A percentile compares a stretch with the other conserved stretches of the same genome.
phyloP scores from a whole-genome alignment of 2,888 invertebrate genomes.

The Nemapogon koenigi region DNA sequence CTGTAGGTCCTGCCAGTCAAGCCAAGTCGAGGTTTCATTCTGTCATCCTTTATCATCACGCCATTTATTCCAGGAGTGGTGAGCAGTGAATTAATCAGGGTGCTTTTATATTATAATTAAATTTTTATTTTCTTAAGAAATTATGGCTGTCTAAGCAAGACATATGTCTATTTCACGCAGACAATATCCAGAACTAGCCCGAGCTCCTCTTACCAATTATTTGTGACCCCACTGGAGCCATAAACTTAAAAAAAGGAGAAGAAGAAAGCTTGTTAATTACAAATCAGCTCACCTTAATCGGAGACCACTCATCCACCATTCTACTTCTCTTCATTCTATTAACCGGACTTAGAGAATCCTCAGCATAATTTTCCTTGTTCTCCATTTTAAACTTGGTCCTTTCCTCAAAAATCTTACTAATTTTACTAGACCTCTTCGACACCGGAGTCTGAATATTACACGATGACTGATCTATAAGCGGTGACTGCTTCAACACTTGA shows the following conservation, averaged over 20 bases:
- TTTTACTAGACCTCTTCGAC: constrained; percentile 29
- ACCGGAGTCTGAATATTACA: constrained; percentile 18
- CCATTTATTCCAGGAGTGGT: too few relatives aligned
- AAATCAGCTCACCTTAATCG: constrained; percentile 40
- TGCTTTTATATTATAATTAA: too few relatives aligned
- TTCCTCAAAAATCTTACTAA: constrained; percentile 42
- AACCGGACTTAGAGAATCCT: constrained; percentile 43
- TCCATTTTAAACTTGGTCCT: constrained; percentile 37
- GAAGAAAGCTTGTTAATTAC: too few relatives aligned
- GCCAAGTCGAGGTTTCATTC: too few relatives aligned
- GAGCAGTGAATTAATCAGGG: too few relatives aligned
- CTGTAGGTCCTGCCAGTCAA: too few relatives aligned
- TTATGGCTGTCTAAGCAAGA: too few relatives aligned
- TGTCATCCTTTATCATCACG: too few relatives aligned
- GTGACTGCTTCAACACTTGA: constrained; percentile 14
- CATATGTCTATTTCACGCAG: neutral
- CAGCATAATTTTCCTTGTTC: constrained; percentile 44
- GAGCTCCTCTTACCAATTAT: neutral
- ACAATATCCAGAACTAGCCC: neutral
- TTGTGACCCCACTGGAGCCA: too few relatives aligned
- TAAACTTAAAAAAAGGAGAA: too few relatives aligned
- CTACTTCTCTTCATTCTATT: too few relatives aligned
- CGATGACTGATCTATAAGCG: constrained; percentile 7
- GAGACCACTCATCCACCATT: constrained; percentile 32
- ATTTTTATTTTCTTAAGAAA: too few relatives aligned